Evolutionary conservation across 2,113 vertebrate genomes (phyloP).

Genomic region (Dermatemys mawii): DNA sequence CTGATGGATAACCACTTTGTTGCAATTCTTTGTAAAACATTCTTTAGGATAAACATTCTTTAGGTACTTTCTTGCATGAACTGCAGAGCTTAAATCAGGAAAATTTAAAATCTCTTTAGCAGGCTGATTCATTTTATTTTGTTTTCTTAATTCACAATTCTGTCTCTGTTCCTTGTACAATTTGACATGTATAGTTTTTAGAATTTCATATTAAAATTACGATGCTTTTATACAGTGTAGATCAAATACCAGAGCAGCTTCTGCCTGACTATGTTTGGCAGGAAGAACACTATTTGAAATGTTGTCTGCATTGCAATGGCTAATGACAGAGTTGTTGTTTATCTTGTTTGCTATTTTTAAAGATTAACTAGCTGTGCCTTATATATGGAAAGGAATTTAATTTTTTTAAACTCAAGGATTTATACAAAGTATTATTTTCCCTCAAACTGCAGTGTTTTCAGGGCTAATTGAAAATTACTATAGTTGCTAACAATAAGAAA

Average conservation of each 20-base stretch:
- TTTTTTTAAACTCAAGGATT: background rate
- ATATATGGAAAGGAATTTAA: background rate
- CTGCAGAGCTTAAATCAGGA: background rate
- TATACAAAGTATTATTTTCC: background rate
- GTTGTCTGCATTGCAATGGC: background rate
- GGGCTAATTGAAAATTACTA: background rate
- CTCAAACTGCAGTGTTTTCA: background rate
- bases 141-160: background rate
- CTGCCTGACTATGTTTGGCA: background rate
- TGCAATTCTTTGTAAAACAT: background rate
- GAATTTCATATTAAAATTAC: background rate
- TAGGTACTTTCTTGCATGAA: background rate
- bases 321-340: background rate
- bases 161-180: background rate
- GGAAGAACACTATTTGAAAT: background rate
- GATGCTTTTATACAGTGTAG: background rate
- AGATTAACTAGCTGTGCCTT: background rate
- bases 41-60: background rate
- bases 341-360: background rate
- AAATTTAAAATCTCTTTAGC: background rate
- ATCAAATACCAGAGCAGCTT: background rate
- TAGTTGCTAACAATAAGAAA: background rate
- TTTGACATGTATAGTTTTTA: background rate
- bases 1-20: fast-evolving
- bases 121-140: background rate